Conservation (phyloP, 2,888 invertebrate species). For the Acronicta psi region DNA sequence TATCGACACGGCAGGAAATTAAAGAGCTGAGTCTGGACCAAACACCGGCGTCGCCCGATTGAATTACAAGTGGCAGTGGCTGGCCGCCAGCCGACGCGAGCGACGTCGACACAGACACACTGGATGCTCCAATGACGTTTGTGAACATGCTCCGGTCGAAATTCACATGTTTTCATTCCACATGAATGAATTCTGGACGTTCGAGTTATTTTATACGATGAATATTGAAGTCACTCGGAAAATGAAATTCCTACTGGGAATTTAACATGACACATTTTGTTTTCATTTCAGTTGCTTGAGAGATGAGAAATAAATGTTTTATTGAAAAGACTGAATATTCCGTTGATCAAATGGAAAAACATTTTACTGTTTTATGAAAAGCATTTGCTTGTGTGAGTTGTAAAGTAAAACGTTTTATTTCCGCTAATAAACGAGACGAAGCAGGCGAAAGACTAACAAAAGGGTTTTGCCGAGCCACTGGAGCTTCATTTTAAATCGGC, state of each 20-base stretch:
- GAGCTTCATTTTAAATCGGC: constrained; percentile 27
- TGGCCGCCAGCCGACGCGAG: neutral
- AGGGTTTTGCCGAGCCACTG: constrained; percentile 16
- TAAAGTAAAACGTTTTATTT: constrained; percentile 32
- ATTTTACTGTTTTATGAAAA: constrained; percentile 14
- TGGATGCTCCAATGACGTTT: constrained; percentile 11
- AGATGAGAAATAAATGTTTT: constrained; percentile 15
- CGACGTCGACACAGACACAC: constrained; percentile 1
- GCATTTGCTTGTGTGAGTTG: constrained; percentile 10
- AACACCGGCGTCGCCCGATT: constrained; percentile 40
- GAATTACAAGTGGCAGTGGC: constrained; percentile 39
- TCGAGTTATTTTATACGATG: constrained; percentile 32
- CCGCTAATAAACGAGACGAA: constrained; percentile 25
- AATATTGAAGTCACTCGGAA: constrained; percentile 31
- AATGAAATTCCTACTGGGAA: constrained; percentile 28
- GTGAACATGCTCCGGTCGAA: constrained; percentile 12
- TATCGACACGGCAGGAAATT: constrained; percentile 61
- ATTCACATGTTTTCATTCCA: constrained; percentile 24
- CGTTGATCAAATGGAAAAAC: constrained; percentile 5
- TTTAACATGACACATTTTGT: constrained; percentile 25
- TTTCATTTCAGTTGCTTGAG: constrained; percentile 21
- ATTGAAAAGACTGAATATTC: neutral
- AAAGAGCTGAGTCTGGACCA: constrained; percentile 49
- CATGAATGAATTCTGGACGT: constrained; percentile 28
- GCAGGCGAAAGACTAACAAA: constrained; percentile 31